Evolutionary conservation across 2,888 invertebrate genomes (phyloP), one percentile per base, ranked within the genome.

Genomic region (Drosophila parthenogenetica): DNA sequence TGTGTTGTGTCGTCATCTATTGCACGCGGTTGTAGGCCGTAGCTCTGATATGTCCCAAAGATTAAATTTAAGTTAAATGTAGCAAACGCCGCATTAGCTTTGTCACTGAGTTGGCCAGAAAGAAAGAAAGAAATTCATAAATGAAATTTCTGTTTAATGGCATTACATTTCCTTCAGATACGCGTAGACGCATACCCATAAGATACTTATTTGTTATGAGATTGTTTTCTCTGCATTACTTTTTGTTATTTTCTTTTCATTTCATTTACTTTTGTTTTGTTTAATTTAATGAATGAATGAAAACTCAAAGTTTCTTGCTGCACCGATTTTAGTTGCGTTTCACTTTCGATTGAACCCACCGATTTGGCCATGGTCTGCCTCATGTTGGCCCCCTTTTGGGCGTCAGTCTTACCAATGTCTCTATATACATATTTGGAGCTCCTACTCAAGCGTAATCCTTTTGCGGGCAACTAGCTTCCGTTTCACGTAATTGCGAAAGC

Each of bases 361-460:
- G 42, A 61, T 63, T 73, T 77, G 62, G 70, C 49, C 68, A 72
- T 49, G 59, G 58, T 50, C 48, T 68, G 46, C 39, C 45, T 58
- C 32, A 43, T 69, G 43, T 29, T 29, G 16, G 49, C 48, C 32
- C 32, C 49, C 29, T 29, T 29, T 42, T 42, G 16, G 42, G 42
- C 17, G 16, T 43, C 42, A 37, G 48, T 22, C 22, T 43, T 32
- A 8, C 25, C 39, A 45, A 8, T 37, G 54, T 5, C 13, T 35
- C 11, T 35, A 35, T 13, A 46, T 8, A 49, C 49, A 29, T 48
- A 48, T 63, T 73, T 58, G 64, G 67, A 43, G 64, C 69, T 69
- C 42, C 73, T 51, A 69, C 78, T 78, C 55, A 78, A 69, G 78
- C 76, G 78, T 76, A 78, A 76, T 78, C 76, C 78, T 78, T 76